phyloP scores from a whole-genome alignment of 23 tunicate species.

The Phallusia fumigata region DNA sequence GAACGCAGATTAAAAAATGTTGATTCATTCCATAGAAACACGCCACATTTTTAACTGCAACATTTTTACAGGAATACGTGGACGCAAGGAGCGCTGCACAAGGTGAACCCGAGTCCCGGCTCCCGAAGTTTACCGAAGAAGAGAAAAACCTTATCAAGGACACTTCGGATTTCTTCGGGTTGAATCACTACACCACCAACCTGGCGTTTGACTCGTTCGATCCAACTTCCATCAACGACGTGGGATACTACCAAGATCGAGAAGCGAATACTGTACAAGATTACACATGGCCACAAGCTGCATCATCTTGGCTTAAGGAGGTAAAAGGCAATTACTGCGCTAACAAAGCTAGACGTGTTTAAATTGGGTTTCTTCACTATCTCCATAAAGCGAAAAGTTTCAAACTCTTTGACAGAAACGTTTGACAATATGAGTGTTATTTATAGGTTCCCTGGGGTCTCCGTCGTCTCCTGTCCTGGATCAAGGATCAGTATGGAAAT shows the following conservation, averaged over 20 bases:
- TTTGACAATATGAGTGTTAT: background rate
- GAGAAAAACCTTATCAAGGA: conserved; percentile 49
- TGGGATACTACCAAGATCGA: conserved; percentile 56
- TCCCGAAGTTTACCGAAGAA: conserved; percentile 71
- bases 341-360: too few relatives aligned
- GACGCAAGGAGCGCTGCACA: conserved; percentile 64
- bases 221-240: conserved; percentile 17
- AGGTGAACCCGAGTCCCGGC: conserved; percentile 58
- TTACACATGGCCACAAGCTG: conserved; percentile 84
- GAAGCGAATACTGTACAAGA: conserved; percentile 62
- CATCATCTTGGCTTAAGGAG: conserved; percentile 77
- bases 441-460: conserved; percentile 90
- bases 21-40: background rate
- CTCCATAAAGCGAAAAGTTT: too few relatives aligned
- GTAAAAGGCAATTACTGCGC: conserved; percentile 38
- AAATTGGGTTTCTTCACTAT: too few relatives aligned
- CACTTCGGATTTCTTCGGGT: conserved; percentile 89
- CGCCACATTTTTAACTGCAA: background rate
- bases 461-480: conserved; percentile 63
- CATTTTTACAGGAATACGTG: conserved; percentile 37
- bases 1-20: background rate
- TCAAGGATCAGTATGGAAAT: conserved; percentile 66
- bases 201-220: conserved; percentile 53
- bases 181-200: conserved; percentile 87
- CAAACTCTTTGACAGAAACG: too few relatives aligned